Conservation (phyloP, 2,888 invertebrate species). For the Peribatodes rhomboidaria region DNA sequence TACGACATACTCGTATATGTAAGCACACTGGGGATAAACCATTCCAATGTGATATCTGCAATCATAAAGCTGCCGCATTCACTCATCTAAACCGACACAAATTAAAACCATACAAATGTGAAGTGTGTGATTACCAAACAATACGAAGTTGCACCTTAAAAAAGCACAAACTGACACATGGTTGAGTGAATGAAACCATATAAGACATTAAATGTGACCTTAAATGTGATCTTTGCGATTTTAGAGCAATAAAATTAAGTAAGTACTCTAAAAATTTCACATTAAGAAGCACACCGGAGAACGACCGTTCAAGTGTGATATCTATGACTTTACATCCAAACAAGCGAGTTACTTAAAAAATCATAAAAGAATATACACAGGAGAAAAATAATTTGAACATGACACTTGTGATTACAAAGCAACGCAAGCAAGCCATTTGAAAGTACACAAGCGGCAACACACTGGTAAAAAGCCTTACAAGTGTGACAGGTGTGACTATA, state of each 20-base stretch:
- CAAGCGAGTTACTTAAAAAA: slow-evolving; percentile 1
- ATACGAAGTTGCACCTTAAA: neutral
- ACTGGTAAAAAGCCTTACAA: neutral
- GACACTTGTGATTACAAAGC: neutral
- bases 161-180: neutral
- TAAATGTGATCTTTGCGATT: neutral
- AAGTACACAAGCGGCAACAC: neutral
- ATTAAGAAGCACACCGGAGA: neutral
- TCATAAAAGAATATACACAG: neutral
- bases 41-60: neutral
- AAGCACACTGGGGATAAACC: no score
- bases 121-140: neutral
- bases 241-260: neutral
- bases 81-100: neutral
- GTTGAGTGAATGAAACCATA: no score
- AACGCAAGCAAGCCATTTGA: neutral
- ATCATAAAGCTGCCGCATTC: no score
- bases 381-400: neutral
- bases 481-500: no score
- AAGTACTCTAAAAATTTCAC: no score
- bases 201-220: neutral
- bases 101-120: neutral
- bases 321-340: neutral
- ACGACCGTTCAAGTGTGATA: neutral
- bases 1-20: no score